These are phyloP conservation scores for Hephaestus fuliginosus DNA, from an alignment of 2,797 vertebrate genomes.

Conservation along the genomic window DNA sequence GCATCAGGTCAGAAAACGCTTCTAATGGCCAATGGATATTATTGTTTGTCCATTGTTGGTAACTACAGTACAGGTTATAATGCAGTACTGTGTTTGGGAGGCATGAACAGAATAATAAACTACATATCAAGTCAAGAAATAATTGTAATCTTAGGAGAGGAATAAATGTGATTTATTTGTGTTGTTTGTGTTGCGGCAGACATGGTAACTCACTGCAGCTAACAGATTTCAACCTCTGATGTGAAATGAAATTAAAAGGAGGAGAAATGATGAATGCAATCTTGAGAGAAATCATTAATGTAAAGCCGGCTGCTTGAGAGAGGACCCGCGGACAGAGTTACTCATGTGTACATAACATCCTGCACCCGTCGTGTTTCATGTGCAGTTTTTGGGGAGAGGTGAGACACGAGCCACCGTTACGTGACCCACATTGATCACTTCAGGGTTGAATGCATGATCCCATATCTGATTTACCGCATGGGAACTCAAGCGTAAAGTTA, in stretches of 20 bases:
- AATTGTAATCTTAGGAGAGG: background rate
- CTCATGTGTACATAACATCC: background rate
- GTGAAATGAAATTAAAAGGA: background rate
- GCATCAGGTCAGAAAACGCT: no score
- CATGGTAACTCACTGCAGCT: background rate
- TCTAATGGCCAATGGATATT: no score
- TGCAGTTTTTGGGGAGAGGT: background rate
- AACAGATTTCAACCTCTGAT: background rate
- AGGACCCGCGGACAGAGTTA: background rate
- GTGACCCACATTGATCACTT: constrained; percentile 47
- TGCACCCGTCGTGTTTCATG: background rate
- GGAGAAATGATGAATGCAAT: background rate
- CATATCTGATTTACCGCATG: constrained; percentile 58
- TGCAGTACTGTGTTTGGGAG: no score
- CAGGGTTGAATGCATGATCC: constrained; percentile 27
- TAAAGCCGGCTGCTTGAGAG: background rate
- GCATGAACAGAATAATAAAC: no score
- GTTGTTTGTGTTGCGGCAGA: background rate
- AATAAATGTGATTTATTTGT: background rate
- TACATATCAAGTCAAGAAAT: no score
- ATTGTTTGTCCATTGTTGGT: no score
- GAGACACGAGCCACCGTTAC: background rate
- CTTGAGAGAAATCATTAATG: background rate
- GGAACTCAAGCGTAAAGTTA: constrained; percentile 59
- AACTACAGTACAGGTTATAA: no score